Conservation (phyloP, 2,888 invertebrate genomes). For the Nomada goodeniana region DNA sequence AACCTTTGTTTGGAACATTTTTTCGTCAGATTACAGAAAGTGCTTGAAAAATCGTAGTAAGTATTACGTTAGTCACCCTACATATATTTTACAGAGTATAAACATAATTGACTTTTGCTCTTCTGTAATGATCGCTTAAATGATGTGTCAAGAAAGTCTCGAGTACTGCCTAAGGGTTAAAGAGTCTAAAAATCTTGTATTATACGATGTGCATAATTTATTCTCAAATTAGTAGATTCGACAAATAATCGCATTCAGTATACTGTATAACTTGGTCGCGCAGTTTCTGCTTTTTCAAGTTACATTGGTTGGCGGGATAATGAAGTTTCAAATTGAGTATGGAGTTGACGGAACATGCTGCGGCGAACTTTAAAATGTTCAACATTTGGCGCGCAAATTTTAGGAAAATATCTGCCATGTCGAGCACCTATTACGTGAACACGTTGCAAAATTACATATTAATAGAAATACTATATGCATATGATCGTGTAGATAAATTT, state of each 20-base stretch:
- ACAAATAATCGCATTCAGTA: too few relatives aligned
- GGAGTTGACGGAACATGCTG: background rate
- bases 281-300: background rate
- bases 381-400: background rate
- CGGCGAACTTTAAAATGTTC: background rate
- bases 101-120: background rate
- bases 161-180: too few relatives aligned
- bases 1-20: background rate
- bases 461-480: too few relatives aligned
- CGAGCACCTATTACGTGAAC: background rate
- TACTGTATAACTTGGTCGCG: background rate
- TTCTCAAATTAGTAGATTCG: too few relatives aligned
- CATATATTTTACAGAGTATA: background rate
- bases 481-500: background rate
- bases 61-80: background rate
- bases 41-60: too few relatives aligned
- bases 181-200: too few relatives aligned
- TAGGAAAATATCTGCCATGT: background rate
- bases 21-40: too few relatives aligned
- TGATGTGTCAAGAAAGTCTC: too few relatives aligned
- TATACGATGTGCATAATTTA: too few relatives aligned
- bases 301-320: background rate
- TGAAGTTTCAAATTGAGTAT: background rate
- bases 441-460: background rate
- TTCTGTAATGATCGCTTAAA: too few relatives aligned